Evolutionary conservation across 2,888 invertebrate genomes (phyloP).

Genomic region (Conomelus anceps): DNA sequence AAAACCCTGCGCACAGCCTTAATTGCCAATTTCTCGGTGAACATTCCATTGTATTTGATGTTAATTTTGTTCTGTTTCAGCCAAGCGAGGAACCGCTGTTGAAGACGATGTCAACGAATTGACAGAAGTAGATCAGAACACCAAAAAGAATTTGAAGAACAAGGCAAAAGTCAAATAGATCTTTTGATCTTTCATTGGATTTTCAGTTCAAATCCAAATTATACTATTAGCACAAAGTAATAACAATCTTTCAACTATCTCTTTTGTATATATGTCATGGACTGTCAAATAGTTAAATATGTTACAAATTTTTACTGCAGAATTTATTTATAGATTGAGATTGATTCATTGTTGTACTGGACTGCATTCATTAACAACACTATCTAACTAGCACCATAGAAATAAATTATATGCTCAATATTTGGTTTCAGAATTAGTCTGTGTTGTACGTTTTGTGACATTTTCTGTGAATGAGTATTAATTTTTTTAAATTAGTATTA

Average conservation of each 20-base stretch:
- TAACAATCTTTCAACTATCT: background rate
- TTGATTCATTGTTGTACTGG: too few species aligned
- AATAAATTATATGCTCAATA: background rate
- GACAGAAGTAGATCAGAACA: conserved; percentile 89
- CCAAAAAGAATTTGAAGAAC: conserved; percentile 63
- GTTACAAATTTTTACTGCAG: background rate
- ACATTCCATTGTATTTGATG: conserved; percentile 16
- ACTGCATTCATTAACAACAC: background rate
- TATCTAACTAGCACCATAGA: background rate
- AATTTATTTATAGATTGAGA: too few species aligned
- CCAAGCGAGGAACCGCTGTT: conserved; percentile 43
- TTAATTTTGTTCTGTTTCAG: conserved; percentile 43
- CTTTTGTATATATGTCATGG: background rate
- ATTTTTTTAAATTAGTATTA: background rate
- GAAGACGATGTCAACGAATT: conserved; percentile 72
- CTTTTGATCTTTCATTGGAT: background rate
- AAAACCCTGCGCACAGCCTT: too few species aligned
- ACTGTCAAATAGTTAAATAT: background rate
- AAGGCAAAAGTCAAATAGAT: conserved; percentile 43
- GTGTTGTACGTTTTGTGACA: background rate
- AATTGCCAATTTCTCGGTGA: too few species aligned
- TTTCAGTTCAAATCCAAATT: background rate
- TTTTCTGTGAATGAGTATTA: background rate
- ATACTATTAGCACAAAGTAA: background rate
- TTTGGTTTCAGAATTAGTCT: background rate